A percentile compares a stretch with the other conserved stretches of the same genome.
Evolutionary conservation across 2,888 invertebrate species (phyloP).

Genomic region (Amorpha juglandis): DNA sequence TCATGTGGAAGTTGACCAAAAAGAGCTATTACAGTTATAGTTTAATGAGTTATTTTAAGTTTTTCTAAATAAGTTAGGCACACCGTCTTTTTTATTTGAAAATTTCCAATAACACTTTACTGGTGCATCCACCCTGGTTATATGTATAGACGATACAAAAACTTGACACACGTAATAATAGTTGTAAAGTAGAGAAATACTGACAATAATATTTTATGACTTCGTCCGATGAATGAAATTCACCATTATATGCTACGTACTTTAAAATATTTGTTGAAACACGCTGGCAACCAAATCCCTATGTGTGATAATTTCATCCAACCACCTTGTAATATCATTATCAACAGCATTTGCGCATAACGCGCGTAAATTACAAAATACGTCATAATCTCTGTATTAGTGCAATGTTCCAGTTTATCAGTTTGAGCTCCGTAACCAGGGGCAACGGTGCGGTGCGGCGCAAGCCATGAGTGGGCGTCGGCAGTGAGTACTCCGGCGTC

Average conservation of each 20-base stretch:
- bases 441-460: conserved; percentile 39
- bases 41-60: no score
- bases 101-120: no score
- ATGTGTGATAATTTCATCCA: conserved; percentile 6
- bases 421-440: conserved; percentile 52
- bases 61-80: no score
- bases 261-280: background rate
- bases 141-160: no score
- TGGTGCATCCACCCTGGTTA: no score
- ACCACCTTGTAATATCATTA: conserved; percentile 26
- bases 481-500: background rate
- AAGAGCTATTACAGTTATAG: no score
- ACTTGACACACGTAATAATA: no score
- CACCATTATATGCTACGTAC: background rate
- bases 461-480: conserved; percentile 29
- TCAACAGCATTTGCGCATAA: conserved; percentile 34
- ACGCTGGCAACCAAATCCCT: no score
- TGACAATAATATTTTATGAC: no score
- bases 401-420: conserved; percentile 49
- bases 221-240: background rate
- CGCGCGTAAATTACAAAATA: conserved; percentile 43
- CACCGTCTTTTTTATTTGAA: no score
- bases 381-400: conserved; percentile 48
- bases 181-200: no score
- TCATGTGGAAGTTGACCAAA: no score